A percentile compares a stretch with the other conserved stretches of the same genome.
Conservation (phyloP, 1,140 invertebrate genomes). For the Penaeus vannamei region DNA sequence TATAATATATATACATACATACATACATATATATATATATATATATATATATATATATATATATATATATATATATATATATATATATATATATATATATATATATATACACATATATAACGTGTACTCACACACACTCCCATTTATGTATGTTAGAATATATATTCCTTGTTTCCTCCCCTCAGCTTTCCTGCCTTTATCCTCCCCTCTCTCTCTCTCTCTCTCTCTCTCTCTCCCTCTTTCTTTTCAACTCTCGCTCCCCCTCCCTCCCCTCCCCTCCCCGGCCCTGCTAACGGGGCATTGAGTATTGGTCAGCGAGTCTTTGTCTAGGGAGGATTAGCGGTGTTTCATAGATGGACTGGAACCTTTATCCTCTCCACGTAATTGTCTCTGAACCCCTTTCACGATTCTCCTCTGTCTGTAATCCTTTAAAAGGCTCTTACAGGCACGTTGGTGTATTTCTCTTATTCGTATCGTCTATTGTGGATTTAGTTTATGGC, state of each 20-base stretch:
- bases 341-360: constrained; percentile 35
- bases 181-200: neutral
- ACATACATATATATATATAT: too few relatives aligned
- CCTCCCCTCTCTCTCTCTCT: too few relatives aligned
- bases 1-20: too few relatives aligned
- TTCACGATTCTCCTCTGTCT: constrained; percentile 20
- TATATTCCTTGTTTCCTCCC: neutral
- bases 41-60: too few relatives aligned
- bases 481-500: too few relatives aligned
- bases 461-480: too few relatives aligned
- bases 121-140: neutral
- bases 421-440: constrained; percentile 32
- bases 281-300: neutral
- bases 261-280: neutral
- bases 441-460: too few relatives aligned
- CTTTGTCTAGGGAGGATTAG: constrained; percentile 17
- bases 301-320: constrained; percentile 27
- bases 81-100: neutral
- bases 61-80: too few relatives aligned
- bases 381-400: constrained; percentile 25
- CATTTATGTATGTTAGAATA: neutral
- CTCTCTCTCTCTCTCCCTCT: too few relatives aligned
- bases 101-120: neutral
- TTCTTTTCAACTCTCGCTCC: too few relatives aligned
- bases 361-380: constrained; percentile 28